These are phyloP conservation scores for Salpingus planirostris DNA, from an alignment of 2,888 invertebrate genomes.

Conservation along the genomic window DNA sequence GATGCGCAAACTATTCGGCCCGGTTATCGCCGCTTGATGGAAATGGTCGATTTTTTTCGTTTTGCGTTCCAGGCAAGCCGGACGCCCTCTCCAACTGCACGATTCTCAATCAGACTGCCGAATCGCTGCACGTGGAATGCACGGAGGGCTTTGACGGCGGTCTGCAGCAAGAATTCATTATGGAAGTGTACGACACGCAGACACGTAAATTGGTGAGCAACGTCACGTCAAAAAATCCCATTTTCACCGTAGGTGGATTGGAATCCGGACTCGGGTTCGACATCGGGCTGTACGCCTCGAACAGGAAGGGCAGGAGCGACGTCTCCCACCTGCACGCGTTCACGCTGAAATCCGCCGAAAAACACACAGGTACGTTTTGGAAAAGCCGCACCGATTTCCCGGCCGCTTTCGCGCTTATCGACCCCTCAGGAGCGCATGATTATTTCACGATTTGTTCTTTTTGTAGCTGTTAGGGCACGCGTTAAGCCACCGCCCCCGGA, in stretches of 20 bases:
- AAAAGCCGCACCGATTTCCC: too few relatives aligned
- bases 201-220: constrained; percentile 48
- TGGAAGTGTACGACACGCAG: constrained; percentile 56
- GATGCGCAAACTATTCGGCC: too few relatives aligned
- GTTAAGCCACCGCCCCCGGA: constrained; percentile 42
- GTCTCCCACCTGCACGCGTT: constrained; percentile 56
- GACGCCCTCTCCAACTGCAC: constrained; percentile 65
- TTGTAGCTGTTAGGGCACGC: constrained; percentile 3
- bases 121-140: constrained; percentile 64
- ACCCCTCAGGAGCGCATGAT: too few relatives aligned
- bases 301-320: constrained; percentile 63
- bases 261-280: constrained; percentile 62
- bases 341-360: constrained; percentile 64
- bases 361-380: constrained; percentile 55
- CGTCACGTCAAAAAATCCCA: constrained; percentile 49
- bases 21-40: too few relatives aligned
- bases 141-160: constrained; percentile 70
- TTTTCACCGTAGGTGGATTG: constrained; percentile 57
- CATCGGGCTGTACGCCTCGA: constrained; percentile 59
- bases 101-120: constrained; percentile 63
- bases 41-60: neutral
- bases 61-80: constrained; percentile 53
- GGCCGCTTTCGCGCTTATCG: too few relatives aligned
- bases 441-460: too few relatives aligned
- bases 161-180: constrained; percentile 61